phyloP scores from a whole-genome alignment of 2,888 invertebrate species.

The Apodemia duryi region DNA sequence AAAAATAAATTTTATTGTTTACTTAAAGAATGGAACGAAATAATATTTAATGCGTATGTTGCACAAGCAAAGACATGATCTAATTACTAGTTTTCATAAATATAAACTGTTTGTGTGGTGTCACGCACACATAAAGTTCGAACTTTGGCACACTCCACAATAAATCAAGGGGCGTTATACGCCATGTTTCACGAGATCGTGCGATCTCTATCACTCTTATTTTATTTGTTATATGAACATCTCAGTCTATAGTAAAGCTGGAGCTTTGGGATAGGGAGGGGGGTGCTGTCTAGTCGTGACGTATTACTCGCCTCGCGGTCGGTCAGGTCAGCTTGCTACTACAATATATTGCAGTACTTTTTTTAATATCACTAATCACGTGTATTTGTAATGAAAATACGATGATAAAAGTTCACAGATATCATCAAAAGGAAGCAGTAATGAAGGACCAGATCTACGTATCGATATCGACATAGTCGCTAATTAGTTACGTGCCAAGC shows the following conservation, averaged over 20 bases:
- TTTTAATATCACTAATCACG: conserved; percentile 5
- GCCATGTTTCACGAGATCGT: conserved; percentile 76
- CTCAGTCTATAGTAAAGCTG: conserved; percentile 61
- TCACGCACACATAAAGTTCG: conserved; percentile 71
- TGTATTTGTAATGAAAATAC: conserved; percentile 16
- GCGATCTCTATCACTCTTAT: conserved; percentile 60
- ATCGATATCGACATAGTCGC: conserved; percentile 65
- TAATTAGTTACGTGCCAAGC: conserved; percentile 66
- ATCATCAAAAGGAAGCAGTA: conserved; percentile 41
- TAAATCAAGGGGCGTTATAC: conserved; percentile 81
- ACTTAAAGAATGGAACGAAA: too few relatives aligned
- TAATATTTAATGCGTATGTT: background rate
- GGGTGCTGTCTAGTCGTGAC: conserved; percentile 75
- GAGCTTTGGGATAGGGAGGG: conserved; percentile 60
- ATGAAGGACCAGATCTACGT: conserved; percentile 61
- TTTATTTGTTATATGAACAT: conserved; percentile 51
- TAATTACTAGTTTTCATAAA: conserved; percentile 28
- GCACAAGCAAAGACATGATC: background rate
- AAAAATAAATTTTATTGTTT: too few relatives aligned
- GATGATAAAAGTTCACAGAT: conserved; percentile 26
- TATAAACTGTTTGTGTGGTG: conserved; percentile 37
- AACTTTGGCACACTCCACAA: conserved; percentile 74
- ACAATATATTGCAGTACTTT: conserved; percentile 31
- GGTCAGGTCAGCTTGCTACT: conserved; percentile 61
- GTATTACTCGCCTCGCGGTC: conserved; percentile 71